Percentiles rank a stretch among this genome's conserved stretches.
These are phyloP conservation scores for Arvicanthis niloticus DNA, from an alignment of 2,113 vertebrate genomes.

Conservation along the genomic window DNA sequence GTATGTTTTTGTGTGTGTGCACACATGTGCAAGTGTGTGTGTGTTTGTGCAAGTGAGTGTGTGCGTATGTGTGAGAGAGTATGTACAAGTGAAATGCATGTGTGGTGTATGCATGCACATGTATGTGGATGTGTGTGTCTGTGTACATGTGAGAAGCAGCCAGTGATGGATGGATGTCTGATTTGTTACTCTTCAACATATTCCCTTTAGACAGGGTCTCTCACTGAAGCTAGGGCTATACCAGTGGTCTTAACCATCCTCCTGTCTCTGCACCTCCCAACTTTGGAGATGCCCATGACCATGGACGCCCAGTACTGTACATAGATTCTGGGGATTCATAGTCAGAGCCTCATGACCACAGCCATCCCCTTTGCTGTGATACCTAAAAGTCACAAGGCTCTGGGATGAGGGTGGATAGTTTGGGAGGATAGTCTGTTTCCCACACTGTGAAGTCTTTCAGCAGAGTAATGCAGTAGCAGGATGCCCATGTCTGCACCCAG, in stretches of 20 bases:
- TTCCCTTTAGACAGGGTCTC: neutral
- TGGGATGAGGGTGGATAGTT: neutral
- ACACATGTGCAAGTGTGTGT: neutral
- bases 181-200: neutral
- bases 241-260: neutral
- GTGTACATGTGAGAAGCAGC: neutral
- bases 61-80: neutral
- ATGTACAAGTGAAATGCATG: no score
- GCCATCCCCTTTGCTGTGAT: neutral
- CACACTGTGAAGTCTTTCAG: neutral
- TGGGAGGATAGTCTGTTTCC: neutral
- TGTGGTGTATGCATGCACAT: neutral
- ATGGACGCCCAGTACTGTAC: neutral
- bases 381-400: neutral
- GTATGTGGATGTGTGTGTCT: neutral
- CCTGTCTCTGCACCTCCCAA: neutral
- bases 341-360: neutral
- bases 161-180: neutral
- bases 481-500: neutral
- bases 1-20: no score
- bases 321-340: neutral
- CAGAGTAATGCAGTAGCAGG: neutral
- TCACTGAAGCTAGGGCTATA: neutral
- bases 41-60: no score
- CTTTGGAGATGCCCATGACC: neutral